Conservation (phyloP, 2,113 vertebrate genomes). For the Glaucidium brasilianum region DNA sequence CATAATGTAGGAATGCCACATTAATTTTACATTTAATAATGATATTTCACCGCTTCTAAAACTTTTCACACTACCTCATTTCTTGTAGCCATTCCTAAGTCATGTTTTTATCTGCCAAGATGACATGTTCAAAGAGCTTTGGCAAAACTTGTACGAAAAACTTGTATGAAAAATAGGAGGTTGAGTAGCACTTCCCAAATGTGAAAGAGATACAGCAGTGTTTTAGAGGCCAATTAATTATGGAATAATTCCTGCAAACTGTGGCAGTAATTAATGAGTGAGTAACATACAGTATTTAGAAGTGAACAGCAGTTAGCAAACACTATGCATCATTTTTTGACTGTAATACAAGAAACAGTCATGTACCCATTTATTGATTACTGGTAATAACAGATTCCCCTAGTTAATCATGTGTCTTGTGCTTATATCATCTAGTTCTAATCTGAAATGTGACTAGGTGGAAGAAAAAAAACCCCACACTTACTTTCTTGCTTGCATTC, state of each 20-base stretch:
- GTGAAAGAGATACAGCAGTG: neutral
- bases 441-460: neutral
- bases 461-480: neutral
- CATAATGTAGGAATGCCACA: slow-evolving; percentile 3
- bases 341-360: neutral
- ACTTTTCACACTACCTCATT: neutral
- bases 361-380: neutral
- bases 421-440: neutral
- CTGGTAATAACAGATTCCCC: neutral
- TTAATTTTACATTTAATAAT: slow-evolving; percentile 32
- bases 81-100: neutral
- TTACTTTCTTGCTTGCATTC: neutral
- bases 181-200: slow-evolving; percentile 18
- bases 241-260: slow-evolving; percentile 23
- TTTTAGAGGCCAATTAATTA: slow-evolving; percentile 40
- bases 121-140: slow-evolving; percentile 16
- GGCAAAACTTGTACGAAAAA: neutral
- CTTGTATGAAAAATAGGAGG: neutral
- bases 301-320: slow-evolving; percentile 15
- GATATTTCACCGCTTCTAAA: slow-evolving; percentile 30
- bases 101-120: slow-evolving; percentile 25
- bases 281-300: neutral
- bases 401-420: neutral
- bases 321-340: neutral
- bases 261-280: neutral